A percentile compares a stretch with the other conserved stretches of the same genome.
Conservation (phyloP, 2,888 invertebrate genomes). For the Sinelater perroti region DNA sequence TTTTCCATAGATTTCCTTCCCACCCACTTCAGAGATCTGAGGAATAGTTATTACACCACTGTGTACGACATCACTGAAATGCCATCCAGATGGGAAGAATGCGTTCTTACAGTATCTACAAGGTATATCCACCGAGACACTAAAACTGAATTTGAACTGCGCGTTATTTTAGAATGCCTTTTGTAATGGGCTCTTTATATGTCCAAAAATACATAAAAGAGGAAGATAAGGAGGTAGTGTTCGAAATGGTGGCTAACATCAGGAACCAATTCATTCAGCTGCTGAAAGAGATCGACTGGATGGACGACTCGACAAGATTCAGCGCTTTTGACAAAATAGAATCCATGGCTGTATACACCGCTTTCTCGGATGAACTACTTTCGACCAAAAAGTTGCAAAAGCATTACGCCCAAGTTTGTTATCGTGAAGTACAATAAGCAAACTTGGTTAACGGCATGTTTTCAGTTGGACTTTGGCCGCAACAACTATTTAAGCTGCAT, state of each 20-base stretch:
- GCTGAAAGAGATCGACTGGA: slow-evolving; percentile 44
- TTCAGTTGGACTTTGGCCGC: slow-evolving; percentile 58
- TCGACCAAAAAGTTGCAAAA: slow-evolving; percentile 42
- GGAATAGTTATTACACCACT: slow-evolving; percentile 77
- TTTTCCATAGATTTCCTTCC: slow-evolving; percentile 81
- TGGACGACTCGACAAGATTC: slow-evolving; percentile 44
- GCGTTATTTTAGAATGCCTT: slow-evolving; percentile 66
- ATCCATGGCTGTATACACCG: slow-evolving; percentile 43
- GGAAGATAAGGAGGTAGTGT: slow-evolving; percentile 36
- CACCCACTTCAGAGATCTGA: slow-evolving; percentile 75
- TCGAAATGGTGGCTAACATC: slow-evolving; percentile 44
- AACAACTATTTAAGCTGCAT: slow-evolving; percentile 62
- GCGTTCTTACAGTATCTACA: slow-evolving; percentile 70
- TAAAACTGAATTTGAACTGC: no score
- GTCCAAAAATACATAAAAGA: slow-evolving; percentile 66
- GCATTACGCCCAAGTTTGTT: slow-evolving; percentile 49
- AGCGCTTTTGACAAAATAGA: slow-evolving; percentile 42
- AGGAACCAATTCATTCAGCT: slow-evolving; percentile 41
- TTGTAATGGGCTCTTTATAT: slow-evolving; percentile 77
- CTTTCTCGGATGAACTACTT: slow-evolving; percentile 47
- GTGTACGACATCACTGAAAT: slow-evolving; percentile 80
- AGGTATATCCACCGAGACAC: no score
- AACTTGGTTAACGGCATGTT: background rate
- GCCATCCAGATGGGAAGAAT: slow-evolving; percentile 84
- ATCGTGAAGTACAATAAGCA: slow-evolving; percentile 42